These are phyloP conservation scores for Wiebesia pumilae DNA, from an alignment of 1,140 invertebrate species.

Conservation along the genomic window DNA sequence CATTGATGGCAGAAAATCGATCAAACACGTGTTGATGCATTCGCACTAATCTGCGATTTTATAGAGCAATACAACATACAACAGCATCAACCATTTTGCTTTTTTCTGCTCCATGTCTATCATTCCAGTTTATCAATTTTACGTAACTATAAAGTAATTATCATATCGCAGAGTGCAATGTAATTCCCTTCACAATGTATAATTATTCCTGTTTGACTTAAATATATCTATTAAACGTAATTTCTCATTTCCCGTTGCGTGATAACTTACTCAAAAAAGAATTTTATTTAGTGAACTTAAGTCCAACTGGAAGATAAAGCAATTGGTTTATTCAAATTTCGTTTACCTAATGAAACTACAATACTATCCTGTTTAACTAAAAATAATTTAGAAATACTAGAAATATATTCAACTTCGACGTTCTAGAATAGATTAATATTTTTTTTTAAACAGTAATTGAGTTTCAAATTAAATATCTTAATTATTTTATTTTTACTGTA, in stretches of 20 bases:
- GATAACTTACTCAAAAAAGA: background rate
- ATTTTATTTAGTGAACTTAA: background rate
- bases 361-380: background rate
- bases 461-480: no score
- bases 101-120: background rate
- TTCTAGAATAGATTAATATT: no score
- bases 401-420: no score
- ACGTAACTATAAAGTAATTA: constrained; percentile 32
- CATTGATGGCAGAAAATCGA: constrained; percentile 29
- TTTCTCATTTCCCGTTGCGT: background rate
- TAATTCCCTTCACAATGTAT: constrained; percentile 14
- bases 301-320: background rate
- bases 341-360: background rate
- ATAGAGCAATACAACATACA: background rate
- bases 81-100: background rate
- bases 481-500: no score
- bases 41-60: constrained; percentile 4
- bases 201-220: constrained; percentile 4
- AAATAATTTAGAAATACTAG: background rate
- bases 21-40: constrained; percentile 36
- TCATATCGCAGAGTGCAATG: background rate
- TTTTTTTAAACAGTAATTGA: no score
- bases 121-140: background rate
- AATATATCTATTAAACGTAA: background rate
- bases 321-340: background rate